Percentiles rank a stretch among this genome's conserved stretches.
phyloP scores from a whole-genome alignment of 2,113 vertebrate genomes.

The Gracilinanus agilis region DNA sequence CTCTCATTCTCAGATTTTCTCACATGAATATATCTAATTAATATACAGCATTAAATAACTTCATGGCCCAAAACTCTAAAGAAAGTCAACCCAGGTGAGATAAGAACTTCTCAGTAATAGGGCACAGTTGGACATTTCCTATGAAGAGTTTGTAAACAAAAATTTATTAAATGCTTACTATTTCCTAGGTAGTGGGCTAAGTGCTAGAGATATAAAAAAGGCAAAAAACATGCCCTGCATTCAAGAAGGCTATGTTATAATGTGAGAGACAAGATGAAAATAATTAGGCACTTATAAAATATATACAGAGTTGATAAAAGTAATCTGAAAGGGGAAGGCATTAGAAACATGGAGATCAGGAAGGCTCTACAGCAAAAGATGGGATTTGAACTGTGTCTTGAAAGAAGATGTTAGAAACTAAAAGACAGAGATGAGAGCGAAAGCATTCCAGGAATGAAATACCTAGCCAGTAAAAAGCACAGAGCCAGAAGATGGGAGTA shows the following conservation, averaged over 20 bases:
- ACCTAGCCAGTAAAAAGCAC: neutral
- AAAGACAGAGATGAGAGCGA: neutral
- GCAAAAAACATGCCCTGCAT: neutral
- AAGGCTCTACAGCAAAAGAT: neutral
- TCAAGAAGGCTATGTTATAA: neutral
- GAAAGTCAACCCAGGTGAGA: neutral
- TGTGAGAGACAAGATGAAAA: neutral
- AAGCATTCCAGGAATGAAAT: neutral
- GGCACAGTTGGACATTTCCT: neutral
- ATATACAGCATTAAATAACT: neutral
- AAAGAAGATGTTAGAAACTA: neutral
- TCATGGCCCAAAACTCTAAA: neutral
- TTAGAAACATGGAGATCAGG: neutral
- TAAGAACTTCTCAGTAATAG: neutral
- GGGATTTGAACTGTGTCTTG: neutral
- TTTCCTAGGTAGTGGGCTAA: neutral
- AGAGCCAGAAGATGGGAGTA: neutral
- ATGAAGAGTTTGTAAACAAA: neutral
- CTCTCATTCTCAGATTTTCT: neutral
- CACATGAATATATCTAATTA: neutral
- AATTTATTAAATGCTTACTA: neutral
- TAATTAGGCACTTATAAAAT: neutral
- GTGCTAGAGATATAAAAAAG: neutral
- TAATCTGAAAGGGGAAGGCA: neutral
- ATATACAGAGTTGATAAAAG: neutral